Evolutionary conservation across 2,797 vertebrate species (phyloP).

Genomic region (Pseudochaenichthys georgianus): DNA sequence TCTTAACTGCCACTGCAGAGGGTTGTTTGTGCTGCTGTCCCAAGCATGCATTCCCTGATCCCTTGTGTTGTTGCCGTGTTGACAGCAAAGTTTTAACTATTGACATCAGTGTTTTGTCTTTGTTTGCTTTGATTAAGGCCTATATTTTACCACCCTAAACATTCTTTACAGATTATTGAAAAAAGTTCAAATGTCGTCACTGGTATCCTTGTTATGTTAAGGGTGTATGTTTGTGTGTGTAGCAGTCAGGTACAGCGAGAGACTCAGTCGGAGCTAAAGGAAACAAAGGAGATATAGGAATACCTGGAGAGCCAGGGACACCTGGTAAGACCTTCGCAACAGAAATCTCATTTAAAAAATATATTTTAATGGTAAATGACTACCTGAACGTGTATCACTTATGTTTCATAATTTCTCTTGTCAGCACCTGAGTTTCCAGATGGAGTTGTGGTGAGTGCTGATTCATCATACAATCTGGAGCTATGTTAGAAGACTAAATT

Average conservation of each 20-base stretch:
- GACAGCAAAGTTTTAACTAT: slow-evolving; percentile 21
- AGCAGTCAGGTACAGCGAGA: slow-evolving; percentile 71
- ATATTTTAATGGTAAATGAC: background rate
- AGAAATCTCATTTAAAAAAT: background rate
- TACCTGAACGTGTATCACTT: background rate
- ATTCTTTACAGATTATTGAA: slow-evolving; percentile 17
- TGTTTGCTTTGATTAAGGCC: background rate
- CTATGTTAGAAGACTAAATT: background rate
- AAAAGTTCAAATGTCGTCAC: background rate
- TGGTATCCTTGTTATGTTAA: slow-evolving; percentile 3
- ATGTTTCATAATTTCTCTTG: background rate
- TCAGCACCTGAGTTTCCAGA: slow-evolving; percentile 50
- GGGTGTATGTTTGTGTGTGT: slow-evolving; percentile 24
- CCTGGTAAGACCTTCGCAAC: slow-evolving; percentile 78
- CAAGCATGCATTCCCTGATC: slow-evolving; percentile 47
- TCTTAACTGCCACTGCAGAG: slow-evolving; percentile 31
- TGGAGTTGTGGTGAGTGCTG: slow-evolving; percentile 60
- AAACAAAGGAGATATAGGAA: slow-evolving; percentile 90
- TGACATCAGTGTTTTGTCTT: background rate
- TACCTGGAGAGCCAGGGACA: slow-evolving; percentile 88
- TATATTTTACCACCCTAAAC: background rate
- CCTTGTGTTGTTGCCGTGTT: slow-evolving; percentile 34
- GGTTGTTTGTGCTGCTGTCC: slow-evolving; percentile 18
- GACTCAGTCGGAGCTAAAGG: slow-evolving; percentile 83
- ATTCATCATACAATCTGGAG: background rate